phyloP scores from a whole-genome alignment of 2,113 vertebrate genomes.

The Corythornis vintsioides region DNA sequence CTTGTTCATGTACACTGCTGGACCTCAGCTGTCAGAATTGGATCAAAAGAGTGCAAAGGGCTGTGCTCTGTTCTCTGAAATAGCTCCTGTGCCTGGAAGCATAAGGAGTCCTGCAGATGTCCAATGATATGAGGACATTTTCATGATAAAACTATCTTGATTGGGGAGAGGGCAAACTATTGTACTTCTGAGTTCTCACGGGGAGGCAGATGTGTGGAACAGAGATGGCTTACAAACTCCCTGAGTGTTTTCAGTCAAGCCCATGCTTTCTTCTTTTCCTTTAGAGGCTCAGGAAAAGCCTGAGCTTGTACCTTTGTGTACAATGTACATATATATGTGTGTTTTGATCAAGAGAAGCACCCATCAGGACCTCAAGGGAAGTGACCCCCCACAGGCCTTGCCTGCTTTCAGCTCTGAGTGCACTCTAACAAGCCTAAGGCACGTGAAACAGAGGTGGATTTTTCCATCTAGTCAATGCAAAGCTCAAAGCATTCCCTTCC shows the following conservation, averaged over 20 bases:
- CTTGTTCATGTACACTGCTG: not conserved
- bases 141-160: constrained; percentile 38
- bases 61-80: not conserved
- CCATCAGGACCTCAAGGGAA: not conserved
- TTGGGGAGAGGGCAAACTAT: not conserved
- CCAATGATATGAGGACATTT: not conserved
- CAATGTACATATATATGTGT: too few species aligned
- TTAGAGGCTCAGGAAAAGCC: not conserved
- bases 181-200: not conserved
- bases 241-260: not conserved
- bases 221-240: not conserved
- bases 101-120: not conserved
- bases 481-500: not conserved
- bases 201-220: not conserved
- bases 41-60: not conserved
- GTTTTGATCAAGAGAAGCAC: not conserved
- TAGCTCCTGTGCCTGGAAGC: not conserved
- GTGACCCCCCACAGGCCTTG: not conserved
- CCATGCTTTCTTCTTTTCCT: not conserved
- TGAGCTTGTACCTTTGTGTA: not conserved
- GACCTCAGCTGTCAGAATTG: constrained; percentile 13
- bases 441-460: not conserved
- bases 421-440: not conserved
- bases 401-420: not conserved
- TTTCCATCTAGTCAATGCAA: not conserved